Percentiles rank a stretch among this genome's conserved stretches.
Conservation (phyloP, 2,113 vertebrate genomes). For the Phainopepla nitens region DNA sequence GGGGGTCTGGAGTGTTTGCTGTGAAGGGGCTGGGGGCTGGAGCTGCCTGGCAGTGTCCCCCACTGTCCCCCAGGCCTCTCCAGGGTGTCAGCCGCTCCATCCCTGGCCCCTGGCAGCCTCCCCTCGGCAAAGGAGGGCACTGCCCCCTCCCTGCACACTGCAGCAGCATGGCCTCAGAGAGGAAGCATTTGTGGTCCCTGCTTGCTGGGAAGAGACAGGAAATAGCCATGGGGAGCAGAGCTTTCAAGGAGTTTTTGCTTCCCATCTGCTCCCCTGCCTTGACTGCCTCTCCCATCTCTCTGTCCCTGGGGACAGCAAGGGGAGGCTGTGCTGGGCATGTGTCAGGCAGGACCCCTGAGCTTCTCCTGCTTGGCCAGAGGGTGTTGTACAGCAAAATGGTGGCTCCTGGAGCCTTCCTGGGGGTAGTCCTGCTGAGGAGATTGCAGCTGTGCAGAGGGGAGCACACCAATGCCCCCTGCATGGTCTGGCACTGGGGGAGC, state of each 20-base stretch:
- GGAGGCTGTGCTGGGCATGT: background rate
- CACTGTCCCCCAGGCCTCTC: background rate
- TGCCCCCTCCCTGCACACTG: rapidly evolving
- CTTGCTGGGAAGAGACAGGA: background rate
- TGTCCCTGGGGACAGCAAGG: rapidly evolving
- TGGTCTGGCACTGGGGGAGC: rapidly evolving
- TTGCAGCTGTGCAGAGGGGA: conserved; percentile 5
- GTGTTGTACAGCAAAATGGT: background rate
- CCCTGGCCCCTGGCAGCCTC: background rate
- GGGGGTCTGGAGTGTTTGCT: background rate
- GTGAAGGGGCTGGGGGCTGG: background rate
- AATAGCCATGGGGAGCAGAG: background rate
- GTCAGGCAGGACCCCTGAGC: background rate
- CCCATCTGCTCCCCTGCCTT: background rate
- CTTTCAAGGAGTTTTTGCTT: background rate
- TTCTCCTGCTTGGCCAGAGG: background rate
- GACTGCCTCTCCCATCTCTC: background rate
- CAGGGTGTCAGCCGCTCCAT: background rate
- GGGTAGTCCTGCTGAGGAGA: background rate
- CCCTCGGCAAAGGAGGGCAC: background rate
- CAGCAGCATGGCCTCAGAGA: background rate
- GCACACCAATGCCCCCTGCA: background rate
- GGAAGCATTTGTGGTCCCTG: background rate
- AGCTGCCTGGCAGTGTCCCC: background rate
- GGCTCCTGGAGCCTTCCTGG: conserved; percentile 22